These are phyloP conservation scores for Plemyria rubiginata DNA, from an alignment of 2,888 invertebrate genomes.

Conservation along the genomic window DNA sequence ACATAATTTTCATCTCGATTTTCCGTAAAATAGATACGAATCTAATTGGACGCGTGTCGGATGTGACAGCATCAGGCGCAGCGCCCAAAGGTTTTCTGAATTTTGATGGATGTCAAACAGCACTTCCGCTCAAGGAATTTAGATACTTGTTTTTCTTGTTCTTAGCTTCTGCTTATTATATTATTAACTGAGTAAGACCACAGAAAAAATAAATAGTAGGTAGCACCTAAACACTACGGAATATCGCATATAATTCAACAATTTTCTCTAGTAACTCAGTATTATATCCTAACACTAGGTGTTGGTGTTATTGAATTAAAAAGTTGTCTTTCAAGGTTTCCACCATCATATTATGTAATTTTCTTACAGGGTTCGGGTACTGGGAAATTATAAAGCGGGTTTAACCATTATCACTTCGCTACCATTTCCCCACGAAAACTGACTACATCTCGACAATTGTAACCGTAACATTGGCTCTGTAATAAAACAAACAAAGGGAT, in stretches of 20 bases:
- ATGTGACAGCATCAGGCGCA: conserved; percentile 46
- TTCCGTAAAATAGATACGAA: conserved; percentile 46
- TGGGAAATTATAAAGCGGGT: conserved; percentile 30
- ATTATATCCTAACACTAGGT: conserved; percentile 15
- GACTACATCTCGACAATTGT: conserved; percentile 39
- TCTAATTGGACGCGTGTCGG: conserved; percentile 58
- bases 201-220: no score
- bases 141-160: no score
- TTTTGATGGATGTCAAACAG: conserved; percentile 47
- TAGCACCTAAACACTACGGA: conserved; percentile 9
- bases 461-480: conserved; percentile 41
- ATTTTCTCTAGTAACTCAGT: conserved; percentile 9
- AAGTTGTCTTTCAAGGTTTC: conserved; percentile 25
- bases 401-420: conserved; percentile 36
- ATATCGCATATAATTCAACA: conserved; percentile 10
- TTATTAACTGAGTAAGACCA: no score
- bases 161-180: no score
- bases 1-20: conserved; percentile 45
- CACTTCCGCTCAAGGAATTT: no score
- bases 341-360: conserved; percentile 34
- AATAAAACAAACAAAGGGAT: conserved; percentile 53
- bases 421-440: conserved; percentile 41
- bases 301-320: conserved; percentile 33
- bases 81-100: conserved; percentile 45
- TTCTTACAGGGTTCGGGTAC: conserved; percentile 32